Evolutionary conservation across 2,888 invertebrate genomes (phyloP).

Genomic region (Julus scanicus): DNA sequence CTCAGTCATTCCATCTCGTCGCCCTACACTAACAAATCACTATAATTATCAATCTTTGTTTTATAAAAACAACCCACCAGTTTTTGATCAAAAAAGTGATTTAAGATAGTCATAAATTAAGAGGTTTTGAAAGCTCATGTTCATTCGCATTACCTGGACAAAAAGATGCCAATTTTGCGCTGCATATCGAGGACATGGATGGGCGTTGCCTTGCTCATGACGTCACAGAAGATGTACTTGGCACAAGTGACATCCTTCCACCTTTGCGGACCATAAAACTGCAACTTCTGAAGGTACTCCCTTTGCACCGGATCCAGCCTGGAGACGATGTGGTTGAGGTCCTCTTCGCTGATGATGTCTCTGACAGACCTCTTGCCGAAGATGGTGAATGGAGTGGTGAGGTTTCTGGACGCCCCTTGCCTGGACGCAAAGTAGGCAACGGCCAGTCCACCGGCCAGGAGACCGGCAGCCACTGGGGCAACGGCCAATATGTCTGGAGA

Average conservation of each 20-base stretch:
- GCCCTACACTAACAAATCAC: too few species aligned
- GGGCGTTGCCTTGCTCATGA: slow-evolving; percentile 58
- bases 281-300: slow-evolving; percentile 58
- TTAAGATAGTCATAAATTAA: too few species aligned
- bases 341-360: slow-evolving; percentile 58
- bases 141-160: slow-evolving; percentile 56
- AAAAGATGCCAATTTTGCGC: slow-evolving; percentile 58
- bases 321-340: slow-evolving; percentile 57
- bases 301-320: slow-evolving; percentile 58
- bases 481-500: slow-evolving; percentile 56
- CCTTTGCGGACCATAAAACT: slow-evolving; percentile 58
- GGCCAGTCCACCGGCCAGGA: slow-evolving; percentile 56
- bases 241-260: slow-evolving; percentile 59
- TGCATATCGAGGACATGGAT: slow-evolving; percentile 58
- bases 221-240: slow-evolving; percentile 59
- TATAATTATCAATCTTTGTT: too few species aligned
- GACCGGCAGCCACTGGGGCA: slow-evolving; percentile 55
- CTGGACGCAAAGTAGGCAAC: slow-evolving; percentile 54
- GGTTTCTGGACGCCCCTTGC: background rate
- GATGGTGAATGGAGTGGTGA: slow-evolving; percentile 50
- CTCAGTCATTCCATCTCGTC: too few species aligned
- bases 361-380: slow-evolving; percentile 55
- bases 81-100: too few species aligned
- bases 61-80: too few species aligned
- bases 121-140: too few species aligned